Base-by-base conservation (phyloP, 2,888 invertebrate genomes). In the Eilema griseolum region DNA sequence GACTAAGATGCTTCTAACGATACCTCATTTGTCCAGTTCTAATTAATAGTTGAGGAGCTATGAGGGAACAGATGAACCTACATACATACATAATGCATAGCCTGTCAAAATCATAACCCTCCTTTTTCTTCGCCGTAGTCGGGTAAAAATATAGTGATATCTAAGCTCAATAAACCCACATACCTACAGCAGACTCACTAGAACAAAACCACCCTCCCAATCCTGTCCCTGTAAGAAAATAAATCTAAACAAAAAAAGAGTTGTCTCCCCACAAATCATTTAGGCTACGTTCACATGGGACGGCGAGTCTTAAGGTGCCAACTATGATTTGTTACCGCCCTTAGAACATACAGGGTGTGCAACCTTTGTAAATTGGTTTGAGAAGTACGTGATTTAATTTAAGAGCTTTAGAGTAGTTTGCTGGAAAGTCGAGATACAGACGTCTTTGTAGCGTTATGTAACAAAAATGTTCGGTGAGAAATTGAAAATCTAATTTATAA, bases 291-390 rank as follows among this genome's bases (percentile, higher is more conserved):
- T 67, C 83, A 77, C 83, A 76, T 72, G 82, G 83, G 83, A 80
- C 71, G 72, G 74, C 66, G 82, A 84, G 71, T 83, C 88, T 88
- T 90, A 91, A 86, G 86, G 84, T 86, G 82, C 75, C 83, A 66
- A 74, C 85, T 79, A 90, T 91, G 91, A 91, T 91, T 91, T 91
- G 90, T 90, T 72, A 78, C 72, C 63, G 66, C 82, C 85, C 83
- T 85, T 80, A 83, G 59, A 12, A 46, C 33, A 69, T 85, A 89
- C 78, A 87, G 86, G 75, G 0, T 84, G 88, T 69, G 76, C 1
- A 20, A 63, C 52, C 62, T 56, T 56, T 11, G 5, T 23, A 31
- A 56, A 46, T 33, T 37, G 41, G 28, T 63, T 70, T 70, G 11
- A 26, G 20, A 65, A n/a, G 31, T 69, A 69, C 69, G 69, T 69